Evolutionary conservation across 2,113 vertebrate genomes (phyloP), one percentile per base, ranked within the genome.

Genomic region (Gambusia holbrooki): DNA sequence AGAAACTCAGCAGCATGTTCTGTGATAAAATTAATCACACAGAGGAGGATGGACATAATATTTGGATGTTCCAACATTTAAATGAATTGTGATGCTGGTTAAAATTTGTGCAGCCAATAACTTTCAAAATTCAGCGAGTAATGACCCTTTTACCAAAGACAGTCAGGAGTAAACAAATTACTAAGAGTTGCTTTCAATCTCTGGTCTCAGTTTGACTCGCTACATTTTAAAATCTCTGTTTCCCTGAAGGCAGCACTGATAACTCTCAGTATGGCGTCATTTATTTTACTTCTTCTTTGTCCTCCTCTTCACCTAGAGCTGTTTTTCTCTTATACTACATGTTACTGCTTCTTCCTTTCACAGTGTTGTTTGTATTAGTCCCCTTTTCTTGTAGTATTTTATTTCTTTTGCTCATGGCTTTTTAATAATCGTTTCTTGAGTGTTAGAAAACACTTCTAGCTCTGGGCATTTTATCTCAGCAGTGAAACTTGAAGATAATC

Each of bases 401-500:
- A 68, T 22, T 54, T 35, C 4, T 19, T 33, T 11, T 29, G 19
- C 77, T 73, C 28, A 27, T 74, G 22, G n/a, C 75, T 74, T 74
- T 71, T 62, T 35, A 58, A 69, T 12, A 19, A 61, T 13, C 11
- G 58, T 66, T 28, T 62, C 28, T 15, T 3, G 11, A 68, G 58
- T 62, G 60, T 69, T 28, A 45, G 65, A 62, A 67, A 64, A 17
- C 17, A 32, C 5, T 13, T 7, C 37, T 1, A 8, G 9, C 15
- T n/a, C 9, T 1, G 32, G 1, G 45, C 1, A 5, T 27, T 11
- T 63, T 11, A 1, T 48, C 71, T 94, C 82, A 95, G 86, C 92
- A 95, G 81, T 88, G 92, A 10, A 94, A 82, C 70, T 93, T 94
- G 82, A 95, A 95, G 67, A 95, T 63, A 68, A 92, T 84, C 40